phyloP scores from a whole-genome alignment of 2,113 vertebrate species.

The Murina feae region DNA sequence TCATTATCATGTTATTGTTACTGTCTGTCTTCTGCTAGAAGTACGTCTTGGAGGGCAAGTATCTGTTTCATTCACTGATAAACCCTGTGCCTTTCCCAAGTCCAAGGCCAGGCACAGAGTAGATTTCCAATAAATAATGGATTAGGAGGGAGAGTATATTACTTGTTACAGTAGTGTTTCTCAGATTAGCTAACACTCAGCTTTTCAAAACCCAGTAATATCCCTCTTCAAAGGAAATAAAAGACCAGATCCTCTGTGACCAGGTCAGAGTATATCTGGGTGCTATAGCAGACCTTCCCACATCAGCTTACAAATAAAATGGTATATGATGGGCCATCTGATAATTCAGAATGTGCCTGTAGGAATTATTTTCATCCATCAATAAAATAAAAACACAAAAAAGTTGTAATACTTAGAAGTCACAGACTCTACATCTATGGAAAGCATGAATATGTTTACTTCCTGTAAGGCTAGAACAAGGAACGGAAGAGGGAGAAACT shows the following conservation, averaged over 20 bases:
- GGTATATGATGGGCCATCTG: accelerated
- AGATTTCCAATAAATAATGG: not conserved
- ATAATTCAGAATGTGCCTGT: not conserved
- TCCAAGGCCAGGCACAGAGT: not conserved
- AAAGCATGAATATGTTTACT: accelerated
- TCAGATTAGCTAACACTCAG: not conserved
- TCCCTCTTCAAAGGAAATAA: not conserved
- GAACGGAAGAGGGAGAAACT: not conserved
- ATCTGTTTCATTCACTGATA: not conserved
- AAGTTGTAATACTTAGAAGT: not conserved
- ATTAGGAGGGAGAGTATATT: not conserved
- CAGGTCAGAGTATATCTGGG: not conserved
- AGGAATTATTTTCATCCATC: not conserved
- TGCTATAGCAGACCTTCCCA: not conserved
- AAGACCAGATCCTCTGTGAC: not conserved
- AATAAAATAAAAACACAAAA: not conserved
- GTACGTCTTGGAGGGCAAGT: not conserved
- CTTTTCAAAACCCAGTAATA: not conserved
- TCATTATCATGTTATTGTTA: not conserved
- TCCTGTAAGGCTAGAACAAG: not conserved
- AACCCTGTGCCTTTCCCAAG: not conserved
- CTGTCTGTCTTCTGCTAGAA: not conserved
- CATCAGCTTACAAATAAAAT: not conserved
- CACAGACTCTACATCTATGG: not conserved
- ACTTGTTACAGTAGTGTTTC: not conserved